Base-by-base conservation (phyloP, 2,888 invertebrate species). In the Tetropium fuscum region DNA sequence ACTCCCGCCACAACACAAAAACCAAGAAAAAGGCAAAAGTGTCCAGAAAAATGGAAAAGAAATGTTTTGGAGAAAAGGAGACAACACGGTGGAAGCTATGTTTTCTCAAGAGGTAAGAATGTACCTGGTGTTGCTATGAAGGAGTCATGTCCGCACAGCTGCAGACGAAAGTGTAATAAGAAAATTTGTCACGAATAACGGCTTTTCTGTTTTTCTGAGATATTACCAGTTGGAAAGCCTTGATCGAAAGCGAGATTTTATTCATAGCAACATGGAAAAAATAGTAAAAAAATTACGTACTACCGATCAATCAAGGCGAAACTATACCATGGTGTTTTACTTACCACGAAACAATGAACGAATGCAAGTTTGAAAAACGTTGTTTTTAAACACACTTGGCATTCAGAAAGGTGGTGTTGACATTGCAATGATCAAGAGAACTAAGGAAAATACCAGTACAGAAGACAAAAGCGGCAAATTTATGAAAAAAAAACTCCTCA, bases 351-450 rank as follows among this genome's bases (percentile, higher is more conserved):
- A 30, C 10, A 30, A 30, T 3, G 30, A 30, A 30, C 30, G 22
- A 49, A 6, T 11, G 30, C 10, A 48, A 53, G 55, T 55, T 32
- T 55, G 47, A 10, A 55, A 55, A 10, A 2, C 30, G 1, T 54
- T 56, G 57, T 55, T 56, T 22, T 7, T 56, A 20, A 56, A 56
- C 13, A 56, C 57, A 7, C 15, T 56, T n/a, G 57, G 57, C 3
- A 56, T 56, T 18, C 1, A 10, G 25, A 56, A 56, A 53, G 57
- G 57, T n/a, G 40, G 54, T 16, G 57, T 56, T 5, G 49, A 56
- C 40, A 51, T 56, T 40, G 57, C 36, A 5, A 34, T 56, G 51
- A 13, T 15, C 18, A 56, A 56, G 7, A 15, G 57, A 38, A 1
- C 51, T 2, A 32, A 32, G 13, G 32, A 32, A 10, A 32, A 32